A percentile compares a stretch with the other conserved stretches of the same genome.
Conservation (phyloP, 2,888 invertebrate genomes). For the Amphipyra tragopoginis region DNA sequence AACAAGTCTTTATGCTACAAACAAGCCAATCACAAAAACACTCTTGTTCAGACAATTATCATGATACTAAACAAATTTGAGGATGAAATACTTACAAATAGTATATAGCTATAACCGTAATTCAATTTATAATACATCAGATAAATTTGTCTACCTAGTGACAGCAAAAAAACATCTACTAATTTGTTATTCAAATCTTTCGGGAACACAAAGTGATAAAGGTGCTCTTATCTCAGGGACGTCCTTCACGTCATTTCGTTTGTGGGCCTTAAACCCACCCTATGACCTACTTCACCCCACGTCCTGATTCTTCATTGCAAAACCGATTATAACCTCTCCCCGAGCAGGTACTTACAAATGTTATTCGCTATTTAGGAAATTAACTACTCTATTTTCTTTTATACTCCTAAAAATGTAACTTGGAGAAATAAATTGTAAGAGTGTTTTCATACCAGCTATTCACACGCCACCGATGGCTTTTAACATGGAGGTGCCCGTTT, state of each 20-base stretch:
- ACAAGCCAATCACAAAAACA: slow-evolving; percentile 45
- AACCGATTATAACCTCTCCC: slow-evolving; percentile 5
- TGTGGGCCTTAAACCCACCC: slow-evolving; percentile 25
- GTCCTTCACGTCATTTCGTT: slow-evolving; percentile 29
- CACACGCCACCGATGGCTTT: no score
- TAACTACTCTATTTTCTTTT: neutral
- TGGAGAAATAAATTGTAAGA: no score
- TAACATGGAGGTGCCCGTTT: no score
- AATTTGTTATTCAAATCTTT: slow-evolving; percentile 9
- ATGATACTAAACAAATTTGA: slow-evolving; percentile 6
- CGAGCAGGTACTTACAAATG: slow-evolving; percentile 1
- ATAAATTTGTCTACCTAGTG: no score
- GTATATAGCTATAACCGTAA: no score
- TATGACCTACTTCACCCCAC: slow-evolving; percentile 43
- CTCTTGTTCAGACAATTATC: slow-evolving; percentile 56
- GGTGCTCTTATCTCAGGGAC: slow-evolving; percentile 29
- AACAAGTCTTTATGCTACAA: slow-evolving; percentile 27
- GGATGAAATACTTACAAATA: neutral
- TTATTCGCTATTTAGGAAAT: neutral
- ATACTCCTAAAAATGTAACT: no score
- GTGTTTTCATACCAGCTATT: no score
- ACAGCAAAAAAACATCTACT: no score
- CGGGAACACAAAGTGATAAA: slow-evolving; percentile 15
- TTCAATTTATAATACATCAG: neutral
- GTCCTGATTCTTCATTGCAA: slow-evolving; percentile 21